A percentile compares a stretch with the other conserved stretches of the same genome.
phyloP scores from a whole-genome alignment of 2,113 vertebrate species.

The Varanus salvator region DNA sequence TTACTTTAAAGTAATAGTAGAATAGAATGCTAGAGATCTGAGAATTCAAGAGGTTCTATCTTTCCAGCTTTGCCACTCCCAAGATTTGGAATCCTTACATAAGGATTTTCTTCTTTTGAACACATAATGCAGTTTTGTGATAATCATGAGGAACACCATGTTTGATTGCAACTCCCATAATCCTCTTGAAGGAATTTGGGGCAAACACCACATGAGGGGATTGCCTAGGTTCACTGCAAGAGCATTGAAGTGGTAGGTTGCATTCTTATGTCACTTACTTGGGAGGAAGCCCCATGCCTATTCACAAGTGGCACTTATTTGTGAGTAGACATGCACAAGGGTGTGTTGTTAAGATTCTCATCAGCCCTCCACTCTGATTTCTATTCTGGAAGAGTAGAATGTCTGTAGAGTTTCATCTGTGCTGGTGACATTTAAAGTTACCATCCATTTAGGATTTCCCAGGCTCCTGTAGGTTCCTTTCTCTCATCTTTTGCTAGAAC shows the following conservation, averaged over 20 bases:
- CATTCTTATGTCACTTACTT: not conserved
- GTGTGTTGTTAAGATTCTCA: not conserved
- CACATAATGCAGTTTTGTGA: too few relatives aligned
- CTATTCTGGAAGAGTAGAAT: not conserved
- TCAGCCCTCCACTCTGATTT: not conserved
- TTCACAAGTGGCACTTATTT: not conserved
- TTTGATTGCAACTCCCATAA: too few relatives aligned
- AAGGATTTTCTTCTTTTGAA: not conserved
- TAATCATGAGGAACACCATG: too few relatives aligned
- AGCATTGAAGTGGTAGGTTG: not conserved
- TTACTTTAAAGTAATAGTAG: not conserved
- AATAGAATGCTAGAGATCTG: not conserved
- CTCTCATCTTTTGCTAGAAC: conserved; percentile 14
- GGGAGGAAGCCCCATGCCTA: not conserved
- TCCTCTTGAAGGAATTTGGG: not conserved
- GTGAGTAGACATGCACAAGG: not conserved
- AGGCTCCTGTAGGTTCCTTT: conserved; percentile 24
- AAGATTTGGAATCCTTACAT: not conserved
- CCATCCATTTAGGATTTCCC: conserved; percentile 11
- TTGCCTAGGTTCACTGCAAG: not conserved
- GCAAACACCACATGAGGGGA: not conserved
- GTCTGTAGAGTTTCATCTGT: conserved; percentile 20
- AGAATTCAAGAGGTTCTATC: not conserved
- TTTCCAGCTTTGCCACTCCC: not conserved
- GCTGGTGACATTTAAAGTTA: not conserved